These are phyloP conservation scores for Psophia crepitans DNA, from an alignment of 2,113 vertebrate species.

Conservation along the genomic window DNA sequence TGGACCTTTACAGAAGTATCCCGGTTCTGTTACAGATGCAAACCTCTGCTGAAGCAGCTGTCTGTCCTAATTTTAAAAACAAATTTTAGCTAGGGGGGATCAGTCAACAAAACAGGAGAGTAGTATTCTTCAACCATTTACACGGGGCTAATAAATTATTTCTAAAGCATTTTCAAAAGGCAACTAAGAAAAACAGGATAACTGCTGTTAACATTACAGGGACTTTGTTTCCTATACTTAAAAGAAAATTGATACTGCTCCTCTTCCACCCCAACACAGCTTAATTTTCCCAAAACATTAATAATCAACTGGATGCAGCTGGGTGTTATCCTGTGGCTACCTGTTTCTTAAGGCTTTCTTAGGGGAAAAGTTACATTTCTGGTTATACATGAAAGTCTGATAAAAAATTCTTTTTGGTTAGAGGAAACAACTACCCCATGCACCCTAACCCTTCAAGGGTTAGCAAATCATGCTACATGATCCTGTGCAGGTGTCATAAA, in stretches of 20 bases:
- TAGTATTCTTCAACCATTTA: background rate
- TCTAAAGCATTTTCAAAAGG: background rate
- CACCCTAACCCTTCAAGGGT: background rate
- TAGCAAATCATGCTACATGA: background rate
- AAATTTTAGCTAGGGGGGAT: background rate
- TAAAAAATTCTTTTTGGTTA: background rate
- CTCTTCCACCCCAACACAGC: background rate
- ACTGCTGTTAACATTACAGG: background rate
- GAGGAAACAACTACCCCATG: background rate
- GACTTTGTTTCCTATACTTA: background rate
- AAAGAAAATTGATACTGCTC: background rate
- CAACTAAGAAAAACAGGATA: background rate
- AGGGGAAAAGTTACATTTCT: background rate
- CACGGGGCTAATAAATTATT: background rate
- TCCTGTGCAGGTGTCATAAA: background rate
- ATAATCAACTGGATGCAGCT: background rate
- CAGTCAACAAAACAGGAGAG: background rate
- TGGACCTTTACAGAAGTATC: background rate
- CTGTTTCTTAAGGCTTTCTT: background rate
- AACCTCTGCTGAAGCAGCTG: background rate
- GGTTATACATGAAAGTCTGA: background rate
- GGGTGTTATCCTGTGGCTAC: background rate
- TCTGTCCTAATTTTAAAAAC: background rate
- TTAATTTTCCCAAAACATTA: background rate
- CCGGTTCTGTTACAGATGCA: background rate